phyloP scores from a whole-genome alignment of 2,797 vertebrate species.

The Gymnothorax javanicus region DNA sequence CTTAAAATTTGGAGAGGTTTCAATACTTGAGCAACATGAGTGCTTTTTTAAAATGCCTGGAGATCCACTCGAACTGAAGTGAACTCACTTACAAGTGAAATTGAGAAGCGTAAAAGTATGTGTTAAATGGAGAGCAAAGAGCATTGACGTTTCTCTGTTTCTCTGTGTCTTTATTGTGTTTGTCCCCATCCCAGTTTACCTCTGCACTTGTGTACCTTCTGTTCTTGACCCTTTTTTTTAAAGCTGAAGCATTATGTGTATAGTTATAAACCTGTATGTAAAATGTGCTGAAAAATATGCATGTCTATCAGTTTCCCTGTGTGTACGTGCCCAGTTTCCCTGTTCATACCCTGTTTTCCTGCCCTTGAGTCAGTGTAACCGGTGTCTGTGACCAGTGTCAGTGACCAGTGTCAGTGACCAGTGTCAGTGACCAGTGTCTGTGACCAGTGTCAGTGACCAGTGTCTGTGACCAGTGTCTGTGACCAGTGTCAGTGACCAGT shows the following conservation, averaged over 20 bases:
- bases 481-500: background rate
- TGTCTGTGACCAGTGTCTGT: too few relatives aligned
- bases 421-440: background rate
- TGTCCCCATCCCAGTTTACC: background rate
- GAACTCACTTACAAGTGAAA: background rate
- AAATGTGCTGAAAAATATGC: background rate
- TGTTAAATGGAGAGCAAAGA: background rate
- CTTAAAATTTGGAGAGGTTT: background rate
- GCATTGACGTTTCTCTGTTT: background rate
- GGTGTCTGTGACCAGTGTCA: too few relatives aligned
- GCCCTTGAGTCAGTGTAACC: background rate
- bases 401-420: background rate
- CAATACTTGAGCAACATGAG: background rate
- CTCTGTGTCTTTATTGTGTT: background rate
- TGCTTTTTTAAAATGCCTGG: background rate
- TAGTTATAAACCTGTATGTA: background rate
- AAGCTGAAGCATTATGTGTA: background rate
- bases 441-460: background rate
- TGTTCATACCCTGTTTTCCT: constrained; percentile 13
- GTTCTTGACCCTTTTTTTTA: background rate
- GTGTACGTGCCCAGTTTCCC: background rate
- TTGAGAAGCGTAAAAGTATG: background rate
- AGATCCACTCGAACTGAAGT: background rate
- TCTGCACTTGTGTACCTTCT: background rate
- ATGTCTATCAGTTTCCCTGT: background rate